phyloP scores from a whole-genome alignment of 2,888 invertebrate species.

The Fabriciana adippe region DNA sequence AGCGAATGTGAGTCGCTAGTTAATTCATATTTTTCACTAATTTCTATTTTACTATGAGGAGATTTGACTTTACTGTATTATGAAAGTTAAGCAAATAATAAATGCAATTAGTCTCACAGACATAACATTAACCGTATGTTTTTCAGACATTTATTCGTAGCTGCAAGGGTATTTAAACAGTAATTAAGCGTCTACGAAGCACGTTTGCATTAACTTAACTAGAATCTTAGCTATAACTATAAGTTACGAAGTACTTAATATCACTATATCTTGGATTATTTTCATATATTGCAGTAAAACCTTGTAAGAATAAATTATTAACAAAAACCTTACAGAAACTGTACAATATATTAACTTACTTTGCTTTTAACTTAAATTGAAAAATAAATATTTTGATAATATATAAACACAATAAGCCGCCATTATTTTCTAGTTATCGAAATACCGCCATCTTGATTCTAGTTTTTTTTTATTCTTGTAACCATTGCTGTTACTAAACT shows the following conservation, averaged over 20 bases:
- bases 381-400: no score
- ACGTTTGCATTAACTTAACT: constrained; percentile 34
- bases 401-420: no score
- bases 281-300: neutral
- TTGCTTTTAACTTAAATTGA: no score
- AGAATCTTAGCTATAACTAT: constrained; percentile 29
- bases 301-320: neutral
- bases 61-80: neutral
- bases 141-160: constrained; percentile 38
- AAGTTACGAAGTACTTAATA: constrained; percentile 2
- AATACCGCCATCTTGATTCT: no score
- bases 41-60: no score
- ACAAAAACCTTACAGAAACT: no score
- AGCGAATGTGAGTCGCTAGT: no score
- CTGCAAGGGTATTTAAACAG: constrained; percentile 35
- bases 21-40: no score
- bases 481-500: no score
- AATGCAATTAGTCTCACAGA: constrained; percentile 24
- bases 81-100: constrained; percentile 7
- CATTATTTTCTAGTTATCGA: no score
- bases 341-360: no score
- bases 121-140: constrained; percentile 30
- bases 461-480: no score
- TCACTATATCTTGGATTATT: neutral
- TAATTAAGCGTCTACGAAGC: constrained; percentile 35